These are phyloP conservation scores for Spodoptera littoralis DNA, from an alignment of 2,888 invertebrate species.

Conservation along the genomic window DNA sequence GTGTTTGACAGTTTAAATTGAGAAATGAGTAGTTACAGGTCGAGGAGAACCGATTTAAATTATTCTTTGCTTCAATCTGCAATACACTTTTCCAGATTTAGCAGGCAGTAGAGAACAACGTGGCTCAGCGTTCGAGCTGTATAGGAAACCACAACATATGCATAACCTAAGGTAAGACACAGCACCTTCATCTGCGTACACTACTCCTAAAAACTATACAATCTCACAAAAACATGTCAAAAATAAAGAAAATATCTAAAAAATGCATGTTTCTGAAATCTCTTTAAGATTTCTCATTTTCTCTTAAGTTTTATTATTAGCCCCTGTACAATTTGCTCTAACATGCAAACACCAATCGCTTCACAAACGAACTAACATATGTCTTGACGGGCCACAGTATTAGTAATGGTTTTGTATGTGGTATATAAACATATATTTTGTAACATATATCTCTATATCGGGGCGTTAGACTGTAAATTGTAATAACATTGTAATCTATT, in stretches of 20 bases:
- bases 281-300: conserved; percentile 34
- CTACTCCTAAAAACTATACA: conserved; percentile 33
- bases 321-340: conserved; percentile 88
- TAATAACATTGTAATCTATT: conserved; percentile 72
- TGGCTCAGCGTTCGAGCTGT: conserved; percentile 98
- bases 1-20: too few species aligned
- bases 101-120: conserved; percentile 96
- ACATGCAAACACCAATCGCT: conserved; percentile 90
- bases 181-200: conserved; percentile 30
- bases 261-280: conserved; percentile 74
- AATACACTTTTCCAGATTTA: conserved; percentile 82
- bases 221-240: conserved; percentile 38
- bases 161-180: conserved; percentile 92
- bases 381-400: conserved; percentile 86
- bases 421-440: conserved; percentile 82
- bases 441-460: conserved; percentile 84
- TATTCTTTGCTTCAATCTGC: too few species aligned
- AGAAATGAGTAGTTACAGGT: too few species aligned
- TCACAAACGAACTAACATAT: conserved; percentile 87
- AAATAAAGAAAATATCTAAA: conserved; percentile 22
- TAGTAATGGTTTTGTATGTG: conserved; percentile 87
- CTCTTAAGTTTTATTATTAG: conserved; percentile 54
- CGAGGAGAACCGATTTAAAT: too few species aligned
- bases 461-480: conserved; percentile 81
- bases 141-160: conserved; percentile 96